A percentile compares a stretch with the other conserved stretches of the same genome.
These are phyloP conservation scores for Sminthopsis crassicaudata DNA, from an alignment of 2,113 vertebrate species.

Conservation along the genomic window DNA sequence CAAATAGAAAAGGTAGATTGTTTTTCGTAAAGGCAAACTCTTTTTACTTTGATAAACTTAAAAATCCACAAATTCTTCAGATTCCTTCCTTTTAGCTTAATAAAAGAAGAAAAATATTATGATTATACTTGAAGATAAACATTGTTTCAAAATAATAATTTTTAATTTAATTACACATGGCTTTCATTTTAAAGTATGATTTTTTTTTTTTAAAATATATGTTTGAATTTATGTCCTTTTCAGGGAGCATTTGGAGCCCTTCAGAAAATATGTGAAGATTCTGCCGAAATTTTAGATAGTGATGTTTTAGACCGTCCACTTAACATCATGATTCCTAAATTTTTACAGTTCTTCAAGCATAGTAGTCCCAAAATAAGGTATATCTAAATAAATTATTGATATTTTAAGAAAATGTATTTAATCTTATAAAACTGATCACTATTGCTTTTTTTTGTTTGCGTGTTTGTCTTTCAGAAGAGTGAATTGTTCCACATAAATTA, in stretches of 20 bases:
- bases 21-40: neutral
- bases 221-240: constrained; percentile 45
- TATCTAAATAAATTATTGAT: neutral
- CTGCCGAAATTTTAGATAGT: constrained; percentile 98
- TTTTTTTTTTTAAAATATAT: constrained; percentile 46
- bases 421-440: neutral
- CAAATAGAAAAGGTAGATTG: neutral
- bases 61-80: neutral
- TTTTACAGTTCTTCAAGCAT: constrained; percentile 98
- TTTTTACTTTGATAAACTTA: neutral
- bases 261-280: constrained; percentile 99
- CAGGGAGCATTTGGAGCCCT: constrained; percentile 97
- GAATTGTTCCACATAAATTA: neutral
- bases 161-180: neutral
- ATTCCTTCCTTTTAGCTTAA: neutral
- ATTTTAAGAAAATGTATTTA: constrained; percentile 16
- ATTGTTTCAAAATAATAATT: neutral
- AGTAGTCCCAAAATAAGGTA: constrained; percentile 98
- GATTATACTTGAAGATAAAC: neutral
- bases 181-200: constrained; percentile 38
- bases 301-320: constrained; percentile 96
- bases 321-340: constrained; percentile 99
- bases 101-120: neutral
- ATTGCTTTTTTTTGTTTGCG: neutral
- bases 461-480: constrained; percentile 12